A percentile compares a stretch with the other conserved stretches of the same genome.
These are phyloP conservation scores for Megaptera novaeangliae DNA, from an alignment of 2,113 vertebrate genomes.

Conservation along the genomic window DNA sequence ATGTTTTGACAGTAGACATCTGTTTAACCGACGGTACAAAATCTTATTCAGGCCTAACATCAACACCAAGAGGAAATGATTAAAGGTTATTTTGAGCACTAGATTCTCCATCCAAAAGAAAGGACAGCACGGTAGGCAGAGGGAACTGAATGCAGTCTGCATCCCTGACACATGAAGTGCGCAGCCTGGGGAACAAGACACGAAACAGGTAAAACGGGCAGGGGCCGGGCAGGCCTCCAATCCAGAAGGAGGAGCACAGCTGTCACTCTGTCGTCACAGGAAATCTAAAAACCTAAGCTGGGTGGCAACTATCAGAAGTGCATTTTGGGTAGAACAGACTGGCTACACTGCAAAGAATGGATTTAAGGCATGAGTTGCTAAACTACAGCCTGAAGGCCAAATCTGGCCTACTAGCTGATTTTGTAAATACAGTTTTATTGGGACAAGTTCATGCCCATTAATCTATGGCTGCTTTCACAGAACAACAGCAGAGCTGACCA, in stretches of 20 bases:
- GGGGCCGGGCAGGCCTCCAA: accelerated
- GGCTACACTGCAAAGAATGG: neutral
- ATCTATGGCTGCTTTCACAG: neutral
- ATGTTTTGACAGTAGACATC: neutral
- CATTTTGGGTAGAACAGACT: neutral
- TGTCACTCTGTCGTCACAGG: accelerated
- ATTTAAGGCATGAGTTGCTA: neutral
- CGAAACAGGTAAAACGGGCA: accelerated
- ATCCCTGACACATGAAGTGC: accelerated
- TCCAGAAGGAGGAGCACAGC: neutral
- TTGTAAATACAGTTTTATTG: neutral
- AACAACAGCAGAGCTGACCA: accelerated
- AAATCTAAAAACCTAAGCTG: neutral
- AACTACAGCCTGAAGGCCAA: neutral
- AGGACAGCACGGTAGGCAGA: accelerated
- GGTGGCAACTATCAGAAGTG: neutral
- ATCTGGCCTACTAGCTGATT: neutral
- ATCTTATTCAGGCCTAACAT: neutral
- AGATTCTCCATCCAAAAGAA: neutral
- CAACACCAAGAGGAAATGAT: neutral
- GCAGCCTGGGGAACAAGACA: accelerated
- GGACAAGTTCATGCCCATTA: neutral
- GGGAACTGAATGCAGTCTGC: accelerated
- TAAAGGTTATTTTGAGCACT: neutral
- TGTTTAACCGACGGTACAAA: neutral